phyloP scores from a whole-genome alignment of 2,888 invertebrate species.

The Apodemia zela region DNA sequence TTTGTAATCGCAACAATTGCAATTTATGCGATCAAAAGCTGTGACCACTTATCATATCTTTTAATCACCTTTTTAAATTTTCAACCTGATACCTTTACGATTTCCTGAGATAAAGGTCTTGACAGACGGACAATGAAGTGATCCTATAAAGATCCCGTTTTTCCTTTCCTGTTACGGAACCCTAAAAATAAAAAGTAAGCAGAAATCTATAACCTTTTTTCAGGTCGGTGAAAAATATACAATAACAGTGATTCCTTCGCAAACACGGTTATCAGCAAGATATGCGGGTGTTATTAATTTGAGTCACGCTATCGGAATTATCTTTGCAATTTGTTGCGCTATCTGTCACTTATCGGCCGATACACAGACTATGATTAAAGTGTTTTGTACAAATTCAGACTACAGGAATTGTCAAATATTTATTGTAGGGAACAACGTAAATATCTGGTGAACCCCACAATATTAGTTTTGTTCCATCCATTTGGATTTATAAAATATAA shows the following conservation, averaged over 20 bases:
- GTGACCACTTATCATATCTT: too few species aligned
- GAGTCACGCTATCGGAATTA: slow-evolving; percentile 1
- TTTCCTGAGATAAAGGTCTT: too few species aligned
- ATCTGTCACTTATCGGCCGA: slow-evolving; percentile 9
- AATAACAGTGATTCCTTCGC: slow-evolving; percentile 11
- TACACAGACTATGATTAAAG: background rate
- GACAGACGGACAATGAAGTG: background rate
- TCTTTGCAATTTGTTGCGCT: slow-evolving; percentile 6
- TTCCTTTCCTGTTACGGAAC: too few species aligned
- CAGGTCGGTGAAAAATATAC: background rate
- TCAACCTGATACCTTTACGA: too few species aligned
- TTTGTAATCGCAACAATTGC: too few species aligned
- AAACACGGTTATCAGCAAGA: slow-evolving; percentile 4
- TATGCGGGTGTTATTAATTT: slow-evolving; percentile 3
- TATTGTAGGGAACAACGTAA: background rate
- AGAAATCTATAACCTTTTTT: background rate
- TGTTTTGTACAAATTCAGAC: slow-evolving; percentile 1
- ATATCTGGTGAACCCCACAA: too few species aligned
- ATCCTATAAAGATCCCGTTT: background rate
- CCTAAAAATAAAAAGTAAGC: background rate
- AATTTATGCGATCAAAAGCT: too few species aligned
- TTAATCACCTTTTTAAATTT: too few species aligned
- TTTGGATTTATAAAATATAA: too few species aligned
- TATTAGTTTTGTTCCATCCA: too few species aligned
- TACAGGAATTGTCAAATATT: background rate